Base-by-base conservation (phyloP, 2,888 invertebrate genomes). In the Leptodirus hochenwartii region DNA sequence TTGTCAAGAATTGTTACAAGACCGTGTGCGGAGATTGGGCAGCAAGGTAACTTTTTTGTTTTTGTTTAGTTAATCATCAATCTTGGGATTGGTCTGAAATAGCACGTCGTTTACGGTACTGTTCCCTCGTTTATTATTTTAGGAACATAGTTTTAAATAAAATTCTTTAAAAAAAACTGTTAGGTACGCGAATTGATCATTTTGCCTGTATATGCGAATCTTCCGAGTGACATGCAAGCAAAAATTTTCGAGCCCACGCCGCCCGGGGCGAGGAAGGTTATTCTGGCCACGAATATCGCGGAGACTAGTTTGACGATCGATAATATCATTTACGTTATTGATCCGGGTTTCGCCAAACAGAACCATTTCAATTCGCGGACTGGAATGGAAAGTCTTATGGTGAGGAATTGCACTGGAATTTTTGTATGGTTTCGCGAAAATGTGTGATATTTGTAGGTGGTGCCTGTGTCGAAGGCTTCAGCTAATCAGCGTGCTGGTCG, bases 261-360 rank as follows among this genome's bases (percentile, higher is more conserved):
- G 22, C 82, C 82, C 5, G 85, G 88, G 37, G 91, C 96, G 0
- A 66, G 98, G 36, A 98, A 98, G 64, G 90, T 96, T 8, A 81
- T 98, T 5, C 57, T 99, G 25, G 98, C 98, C 0, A 98, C 98
- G 11, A 98, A 98, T 49, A 98, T 98, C 46, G 98, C 98, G 0
- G 98, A 99, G 61, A 99, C 98, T 1, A 96, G 96, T 2, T 61
- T 98, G 17, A 98, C 98, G 1, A 99, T 99, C 42, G 96, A 98
- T 51, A 96, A 96, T 45, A 98, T 98, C 38, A 78, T 90, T 36
- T 99, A 91, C 58, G 98, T 98, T 0, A 93, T 98, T 40, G 98
- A 98, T 61, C 93, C 96, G n/a, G 98, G 98, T 1, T 99, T 95
- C 60, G 88, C 90, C 26, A 98, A 98, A 53, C 95, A 96, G 58